These are phyloP conservation scores for Achroia grisella DNA, from an alignment of 1,140 invertebrate genomes.

Conservation along the genomic window DNA sequence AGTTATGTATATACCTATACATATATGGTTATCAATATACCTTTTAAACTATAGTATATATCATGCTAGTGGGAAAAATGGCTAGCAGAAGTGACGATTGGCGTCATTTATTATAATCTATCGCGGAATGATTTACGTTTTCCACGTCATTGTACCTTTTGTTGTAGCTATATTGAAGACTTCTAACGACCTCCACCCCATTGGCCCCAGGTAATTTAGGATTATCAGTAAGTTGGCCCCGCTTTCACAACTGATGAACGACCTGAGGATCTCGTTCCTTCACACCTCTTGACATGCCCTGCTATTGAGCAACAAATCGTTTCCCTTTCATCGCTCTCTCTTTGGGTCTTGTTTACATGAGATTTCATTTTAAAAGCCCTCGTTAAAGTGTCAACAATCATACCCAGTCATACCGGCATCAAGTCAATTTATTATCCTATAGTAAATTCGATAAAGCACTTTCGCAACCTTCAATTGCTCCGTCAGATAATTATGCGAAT, in stretches of 20 bases:
- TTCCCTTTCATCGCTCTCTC: conserved; percentile 58
- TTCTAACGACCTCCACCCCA: conserved; percentile 10
- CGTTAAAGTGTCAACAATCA: conserved; percentile 48
- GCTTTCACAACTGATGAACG: conserved; percentile 62
- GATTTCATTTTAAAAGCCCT: conserved; percentile 49
- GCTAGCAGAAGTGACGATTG: neutral
- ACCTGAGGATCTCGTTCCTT: conserved; percentile 41
- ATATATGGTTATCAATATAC: too few species aligned
- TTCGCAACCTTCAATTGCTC: conserved; percentile 27
- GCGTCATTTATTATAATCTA: conserved; percentile 24
- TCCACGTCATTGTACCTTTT: conserved; percentile 24
- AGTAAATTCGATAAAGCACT: conserved; percentile 25
- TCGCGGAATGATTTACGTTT: conserved; percentile 46
- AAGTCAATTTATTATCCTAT: conserved; percentile 17
- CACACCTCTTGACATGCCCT: conserved; percentile 33
- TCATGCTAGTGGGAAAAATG: too few species aligned
- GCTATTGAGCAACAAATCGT: conserved; percentile 52
- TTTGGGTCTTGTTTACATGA: conserved; percentile 52
- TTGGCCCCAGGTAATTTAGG: conserved; percentile 46
- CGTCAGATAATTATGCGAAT: conserved; percentile 31
- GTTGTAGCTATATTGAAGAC: conserved; percentile 12
- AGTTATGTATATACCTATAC: too few species aligned
- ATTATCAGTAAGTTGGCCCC: conserved; percentile 32
- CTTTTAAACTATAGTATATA: too few species aligned
- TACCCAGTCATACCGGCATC: conserved; percentile 20